These are phyloP conservation scores for Zosterops japonicus DNA, from an alignment of 2,113 vertebrate species.

Conservation along the genomic window DNA sequence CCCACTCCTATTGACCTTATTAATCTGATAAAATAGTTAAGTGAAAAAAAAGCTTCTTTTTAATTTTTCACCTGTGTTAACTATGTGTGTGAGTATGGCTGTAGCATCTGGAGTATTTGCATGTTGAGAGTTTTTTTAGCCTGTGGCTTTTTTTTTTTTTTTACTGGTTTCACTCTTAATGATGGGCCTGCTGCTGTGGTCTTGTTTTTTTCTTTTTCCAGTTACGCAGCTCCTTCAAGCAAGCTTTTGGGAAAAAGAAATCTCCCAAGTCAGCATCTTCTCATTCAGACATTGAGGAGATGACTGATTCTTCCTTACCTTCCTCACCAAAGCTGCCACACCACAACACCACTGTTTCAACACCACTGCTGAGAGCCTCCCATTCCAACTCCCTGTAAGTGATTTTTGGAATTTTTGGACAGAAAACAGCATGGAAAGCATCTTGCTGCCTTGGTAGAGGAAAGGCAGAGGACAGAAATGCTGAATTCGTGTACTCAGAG, in stretches of 20 bases:
- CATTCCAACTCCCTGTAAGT: constrained; percentile 94
- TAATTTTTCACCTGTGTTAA: not conserved
- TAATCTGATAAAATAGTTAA: constrained; percentile 59
- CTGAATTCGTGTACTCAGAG: not conserved
- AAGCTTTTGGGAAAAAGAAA: constrained; percentile 98
- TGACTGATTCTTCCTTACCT: constrained; percentile 93
- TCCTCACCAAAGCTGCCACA: constrained; percentile 93
- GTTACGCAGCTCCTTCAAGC: constrained; percentile 98
- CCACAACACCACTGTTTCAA: constrained; percentile 78
- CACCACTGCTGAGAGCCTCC: constrained; percentile 86
- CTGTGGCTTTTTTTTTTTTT: not conserved
- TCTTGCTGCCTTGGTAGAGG: not conserved
- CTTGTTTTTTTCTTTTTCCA: constrained; percentile 62
- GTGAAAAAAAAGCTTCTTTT: not conserved
- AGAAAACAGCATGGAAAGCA: not conserved
- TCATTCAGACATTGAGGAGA: constrained; percentile 98
- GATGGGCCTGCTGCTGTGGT: not conserved
- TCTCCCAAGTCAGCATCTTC: constrained; percentile 97
- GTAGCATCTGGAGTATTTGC: constrained; percentile 45
- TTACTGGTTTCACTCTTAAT: not conserved
- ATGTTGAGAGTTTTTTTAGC: constrained; percentile 46
- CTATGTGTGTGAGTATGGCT: not conserved
- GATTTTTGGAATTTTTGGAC: not conserved
- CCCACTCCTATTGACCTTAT: constrained; percentile 45
- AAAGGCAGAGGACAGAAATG: not conserved